Base-by-base conservation (phyloP, 2,888 invertebrate genomes). In the Ormyrus pomaceus region DNA sequence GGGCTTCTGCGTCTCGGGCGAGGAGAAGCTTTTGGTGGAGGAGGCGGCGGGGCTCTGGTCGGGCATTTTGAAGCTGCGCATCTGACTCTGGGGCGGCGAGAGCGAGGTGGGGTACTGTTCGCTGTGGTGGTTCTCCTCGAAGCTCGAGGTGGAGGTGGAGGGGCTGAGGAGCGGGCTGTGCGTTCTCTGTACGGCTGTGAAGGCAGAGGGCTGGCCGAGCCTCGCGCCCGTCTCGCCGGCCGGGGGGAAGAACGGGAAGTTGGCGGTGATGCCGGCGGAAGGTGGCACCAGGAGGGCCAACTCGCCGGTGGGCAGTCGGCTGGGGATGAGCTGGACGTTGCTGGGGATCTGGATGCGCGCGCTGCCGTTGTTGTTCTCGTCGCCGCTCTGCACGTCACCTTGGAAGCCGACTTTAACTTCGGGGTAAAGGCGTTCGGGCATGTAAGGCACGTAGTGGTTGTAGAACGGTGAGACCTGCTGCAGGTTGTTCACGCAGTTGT, bases 121-220 rank as follows among this genome's bases (percentile, higher is more conserved):
- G 0, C 93, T 92, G 5, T 93, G 93, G 61, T 91, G 89, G 48
- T 86, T 89, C 11, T 93, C 93, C 58, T 92, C 91, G 83, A 93
- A 94, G 71, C 94, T 94, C 6, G 94, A 94, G 64, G 94, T 94
- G 62, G 95, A 95, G 0, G 95, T 94, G 19, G 94, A 90, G 0
- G 95, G 95, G 85, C 95, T 95, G 11, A 95, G 87, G 0, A 95
- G 94, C 0, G 95, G 95, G 87, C 95, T 95, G 79, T 93, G 92
- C 85, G 79, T 79, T 86, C 91, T 91, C 58, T 90, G 88, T 5
- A 91, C 91, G 0, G 91, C 88, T 0, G 91, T 91, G 82, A 91
- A 91, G 0, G 91, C 91, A 11, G 91, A 91, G 0, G 88, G 84
- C 7, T 85, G 86, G 0, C 86, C 87, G 11, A 86, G 83, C 65